A percentile compares a stretch with the other conserved stretches of the same genome.
phyloP scores from a whole-genome alignment of 2,888 invertebrate species.

The Chalcosyrphus nemorum region DNA sequence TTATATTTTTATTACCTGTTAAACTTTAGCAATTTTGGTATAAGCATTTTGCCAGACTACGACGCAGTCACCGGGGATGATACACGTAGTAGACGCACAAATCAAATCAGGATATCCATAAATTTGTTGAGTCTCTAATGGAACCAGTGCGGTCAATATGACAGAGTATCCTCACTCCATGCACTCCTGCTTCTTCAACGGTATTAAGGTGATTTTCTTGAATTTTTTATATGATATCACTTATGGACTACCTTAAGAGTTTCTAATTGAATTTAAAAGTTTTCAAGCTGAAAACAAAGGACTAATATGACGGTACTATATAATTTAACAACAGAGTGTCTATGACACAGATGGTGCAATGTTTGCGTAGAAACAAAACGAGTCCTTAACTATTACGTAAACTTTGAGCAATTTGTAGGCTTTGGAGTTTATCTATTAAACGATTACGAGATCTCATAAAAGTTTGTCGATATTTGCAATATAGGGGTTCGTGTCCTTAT shows the following conservation, averaged over 20 bases:
- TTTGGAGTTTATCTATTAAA: conserved; percentile 8
- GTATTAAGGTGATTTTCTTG: not conserved
- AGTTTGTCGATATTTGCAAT: not conserved
- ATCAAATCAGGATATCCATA: conserved; percentile 19
- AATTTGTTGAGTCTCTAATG: conserved; percentile 14
- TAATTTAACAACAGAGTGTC: not conserved
- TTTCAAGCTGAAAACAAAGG: not conserved
- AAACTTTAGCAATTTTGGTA: not conserved
- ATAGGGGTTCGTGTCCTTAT: not conserved
- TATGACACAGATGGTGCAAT: not conserved
- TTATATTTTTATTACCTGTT: not conserved
- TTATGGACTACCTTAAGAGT: not conserved
- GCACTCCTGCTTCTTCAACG: not conserved
- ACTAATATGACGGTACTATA: not conserved
- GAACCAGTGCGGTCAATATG: conserved; percentile 5
- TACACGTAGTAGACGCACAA: conserved; percentile 38
- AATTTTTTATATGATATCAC: not conserved
- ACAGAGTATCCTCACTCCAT: not conserved
- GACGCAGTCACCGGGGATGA: not conserved
- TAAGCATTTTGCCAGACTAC: too few relatives aligned
- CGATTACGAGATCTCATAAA: conserved; percentile 12
- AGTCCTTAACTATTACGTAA: not conserved
- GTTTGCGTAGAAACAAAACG: not conserved
- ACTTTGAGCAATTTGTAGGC: conserved; percentile 5
- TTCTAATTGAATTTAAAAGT: not conserved